Evolutionary conservation across 2,888 invertebrate species (phyloP).

Genomic region (Rotaria socialis): DNA sequence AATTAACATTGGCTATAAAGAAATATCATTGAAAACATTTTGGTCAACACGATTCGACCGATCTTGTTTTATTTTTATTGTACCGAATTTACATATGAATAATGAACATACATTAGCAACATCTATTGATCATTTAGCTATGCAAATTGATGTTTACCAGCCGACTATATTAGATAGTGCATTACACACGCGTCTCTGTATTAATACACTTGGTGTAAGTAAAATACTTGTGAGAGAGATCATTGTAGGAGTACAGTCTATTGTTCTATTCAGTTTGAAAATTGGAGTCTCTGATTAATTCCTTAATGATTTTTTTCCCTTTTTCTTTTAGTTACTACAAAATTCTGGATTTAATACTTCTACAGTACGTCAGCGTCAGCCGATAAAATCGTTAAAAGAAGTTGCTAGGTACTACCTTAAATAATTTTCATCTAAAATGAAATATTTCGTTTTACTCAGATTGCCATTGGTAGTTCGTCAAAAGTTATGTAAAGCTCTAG

Average conservation of each 20-base stretch:
- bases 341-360: slow-evolving; percentile 4
- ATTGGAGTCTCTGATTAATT: too few species aligned
- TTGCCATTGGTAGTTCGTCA: slow-evolving; percentile 67
- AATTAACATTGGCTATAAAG: slow-evolving; percentile 31
- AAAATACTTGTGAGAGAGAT: too few species aligned
- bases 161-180: background rate
- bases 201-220: slow-evolving; percentile 19
- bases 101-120: background rate
- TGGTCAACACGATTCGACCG: background rate
- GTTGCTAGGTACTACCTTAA: background rate
- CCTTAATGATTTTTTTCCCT: too few species aligned
- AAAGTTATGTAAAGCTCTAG: slow-evolving; percentile 76
- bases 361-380: background rate
- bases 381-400: background rate
- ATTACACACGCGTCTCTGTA: background rate
- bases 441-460: slow-evolving; percentile 54
- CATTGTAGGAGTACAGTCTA: too few species aligned
- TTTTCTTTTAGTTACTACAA: background rate
- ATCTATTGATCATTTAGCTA: background rate
- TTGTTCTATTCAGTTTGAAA: too few species aligned
- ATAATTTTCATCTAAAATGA: background rate
- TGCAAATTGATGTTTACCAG: slow-evolving; percentile 19
- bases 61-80: slow-evolving; percentile 23
- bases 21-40: background rate
- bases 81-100: background rate